Evolutionary conservation across 2,113 vertebrate genomes (phyloP).

Genomic region (Hystrix brachyura): DNA sequence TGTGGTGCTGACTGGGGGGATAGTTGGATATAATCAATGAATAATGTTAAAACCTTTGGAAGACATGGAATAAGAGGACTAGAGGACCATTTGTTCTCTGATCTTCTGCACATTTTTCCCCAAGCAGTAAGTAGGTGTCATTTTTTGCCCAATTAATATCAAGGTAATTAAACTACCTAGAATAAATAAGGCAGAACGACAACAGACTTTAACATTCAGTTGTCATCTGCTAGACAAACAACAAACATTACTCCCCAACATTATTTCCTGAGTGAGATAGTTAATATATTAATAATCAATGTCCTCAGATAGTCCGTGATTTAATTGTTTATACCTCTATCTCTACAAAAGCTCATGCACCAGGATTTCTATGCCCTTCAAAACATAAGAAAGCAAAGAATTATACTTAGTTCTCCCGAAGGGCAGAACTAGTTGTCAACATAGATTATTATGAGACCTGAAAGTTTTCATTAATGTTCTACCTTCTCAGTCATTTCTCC

Average conservation of each 20-base stretch:
- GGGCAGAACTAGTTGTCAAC: conserved; percentile 21
- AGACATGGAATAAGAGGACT: not conserved
- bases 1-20: not conserved
- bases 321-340: not conserved
- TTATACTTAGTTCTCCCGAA: conserved; percentile 25
- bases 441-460: not conserved
- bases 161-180: conserved; percentile 53
- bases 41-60: not conserved
- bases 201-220: conserved; percentile 66
- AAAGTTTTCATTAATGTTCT: conserved; percentile 57
- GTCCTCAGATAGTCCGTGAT: conserved; percentile 12
- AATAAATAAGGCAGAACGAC: conserved; percentile 55
- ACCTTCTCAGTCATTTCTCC: conserved; percentile 42
- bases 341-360: not conserved
- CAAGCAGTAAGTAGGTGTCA: conserved; percentile 5
- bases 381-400: conserved; percentile 37
- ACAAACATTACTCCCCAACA: not conserved
- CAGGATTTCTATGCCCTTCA: conserved; percentile 54
- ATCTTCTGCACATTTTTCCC: not conserved
- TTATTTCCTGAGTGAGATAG: conserved; percentile 35
- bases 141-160: conserved; percentile 37
- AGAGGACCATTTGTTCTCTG: not conserved
- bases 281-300: not conserved
- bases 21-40: conserved; percentile 21
- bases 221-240: conserved; percentile 64